Conservation (phyloP, 1,140 invertebrate genomes). For the Sitophilus oryzae region DNA sequence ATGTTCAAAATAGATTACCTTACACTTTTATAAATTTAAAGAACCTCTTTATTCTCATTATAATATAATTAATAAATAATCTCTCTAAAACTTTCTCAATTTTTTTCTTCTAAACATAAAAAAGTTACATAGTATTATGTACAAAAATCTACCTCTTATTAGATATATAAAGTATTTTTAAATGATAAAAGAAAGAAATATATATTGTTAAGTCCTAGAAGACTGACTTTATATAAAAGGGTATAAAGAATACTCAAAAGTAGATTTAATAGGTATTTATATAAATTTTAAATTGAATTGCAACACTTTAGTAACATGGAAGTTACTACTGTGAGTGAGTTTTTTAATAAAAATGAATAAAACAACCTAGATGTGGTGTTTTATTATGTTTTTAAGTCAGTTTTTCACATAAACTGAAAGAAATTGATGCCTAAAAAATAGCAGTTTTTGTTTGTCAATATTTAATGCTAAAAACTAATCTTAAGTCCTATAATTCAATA, state of each 20-base stretch:
- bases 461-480: neutral
- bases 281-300: constrained; percentile 9
- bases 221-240: constrained; percentile 10
- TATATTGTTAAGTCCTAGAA: constrained; percentile 4
- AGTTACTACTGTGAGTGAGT: constrained; percentile 20
- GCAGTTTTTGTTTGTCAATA: constrained; percentile 7
- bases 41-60: constrained; percentile 16
- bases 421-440: neutral
- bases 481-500: neutral
- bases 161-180: constrained; percentile 15
- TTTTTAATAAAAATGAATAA: constrained; percentile 23
- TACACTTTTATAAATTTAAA: constrained; percentile 10
- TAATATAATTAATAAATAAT: constrained; percentile 26
- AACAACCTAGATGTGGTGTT: constrained; percentile 13
- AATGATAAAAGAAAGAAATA: constrained; percentile 15
- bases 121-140: constrained; percentile 12
- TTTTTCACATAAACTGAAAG: neutral
- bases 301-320: constrained; percentile 14
- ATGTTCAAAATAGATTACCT: constrained; percentile 5
- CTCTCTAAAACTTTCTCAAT: constrained; percentile 20
- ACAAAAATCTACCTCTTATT: constrained; percentile 20
- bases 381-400: constrained; percentile 8
- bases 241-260: neutral
- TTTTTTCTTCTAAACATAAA: constrained; percentile 17
- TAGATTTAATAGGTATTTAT: neutral